Evolutionary conservation across 2,113 vertebrate species (phyloP), one percentile per base, ranked within the genome.

Genomic region (Alectura lathami): DNA sequence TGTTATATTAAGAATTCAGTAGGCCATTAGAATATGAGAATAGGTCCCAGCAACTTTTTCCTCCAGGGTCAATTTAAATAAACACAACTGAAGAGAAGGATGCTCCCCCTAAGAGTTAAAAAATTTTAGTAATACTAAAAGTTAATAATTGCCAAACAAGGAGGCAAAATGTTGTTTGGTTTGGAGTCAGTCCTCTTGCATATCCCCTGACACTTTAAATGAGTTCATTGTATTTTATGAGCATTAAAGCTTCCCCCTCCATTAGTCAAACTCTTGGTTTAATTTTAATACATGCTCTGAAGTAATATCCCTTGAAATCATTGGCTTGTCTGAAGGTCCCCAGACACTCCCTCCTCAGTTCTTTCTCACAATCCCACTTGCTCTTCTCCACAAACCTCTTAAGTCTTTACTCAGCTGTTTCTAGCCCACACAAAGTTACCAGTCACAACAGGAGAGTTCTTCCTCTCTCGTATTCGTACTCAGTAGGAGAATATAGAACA

Each of bases 151-250:
- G 50, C 38, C 78, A 92, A 92, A 88, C 74, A 91, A 76, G 70
- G 24, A 92, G 70, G 89, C 66, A 83, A 91, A 91, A 1, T 3
- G 21, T 50, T 92, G 57, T 89, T 94, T 94, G 50, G 42, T 91
- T 94, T 94, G 89, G 86, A 94, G 50, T 82, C 70, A 79, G 34
- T 45, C 34, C 0, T 2, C 38, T 89, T 47, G 45, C 48, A 62
- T 56, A 79, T 86, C 53, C 66, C 83, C 30, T 54, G 48, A 87
- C 24, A 84, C 40, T 91, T 89, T 72, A 92, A 93, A 92, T 89
- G 40, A 94, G 78, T 87, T 92, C 29, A 57, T 76, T 93, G 73
- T 88, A 56, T 76, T 94, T 94, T 92, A 86, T 89, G 16, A 91
- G 60, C 51, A 68, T 72, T 94, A 76, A 82, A 82, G 29, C 26